Base-by-base conservation (phyloP, 1,140 invertebrate species). In the Zaprionus lachaisei region DNA sequence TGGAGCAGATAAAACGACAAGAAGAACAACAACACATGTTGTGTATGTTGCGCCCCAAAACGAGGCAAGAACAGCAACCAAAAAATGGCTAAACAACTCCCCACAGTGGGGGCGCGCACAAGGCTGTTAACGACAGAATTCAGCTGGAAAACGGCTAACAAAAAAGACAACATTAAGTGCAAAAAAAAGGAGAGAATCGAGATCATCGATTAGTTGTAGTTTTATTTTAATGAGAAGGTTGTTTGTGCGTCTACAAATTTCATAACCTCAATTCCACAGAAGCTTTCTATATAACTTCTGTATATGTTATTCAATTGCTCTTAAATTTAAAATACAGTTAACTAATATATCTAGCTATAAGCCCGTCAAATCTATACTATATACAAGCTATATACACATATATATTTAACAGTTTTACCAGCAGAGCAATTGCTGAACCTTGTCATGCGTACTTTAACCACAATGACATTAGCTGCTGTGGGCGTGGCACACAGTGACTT, bases 41-140 rank as follows among this genome's bases (percentile, higher is more conserved):
- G 28, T 26, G 47, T 65, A 68, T 68, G 65, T 63, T 70, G 51
- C 49, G 71, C 44, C 63, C 49, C 26, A 20, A 51, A 51, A 51
- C 9, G 17, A 49, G 44, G 17, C 44, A 47, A 20, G n/a, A 17
- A 22, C 3, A 12, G n/a, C 1, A 17, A 9, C 5, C 5, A 51
- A 51, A 51, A 51, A 51, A 51, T 22, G 17, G 20, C 47, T 20
- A 20, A 49, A 49, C 47, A 49, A 49, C 17, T 51, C 4, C 47
- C 20, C 47, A 14, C 47, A 51, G 47, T 51, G 47, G 47, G 47
- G 47, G 47, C 47, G 47, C 22, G 4, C 12, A 11, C 37, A 47
- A 17, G 41, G n/a, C 41, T 47, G 47, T 51, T 51, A 51, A 51
- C 20, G 11, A 51, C 47, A 51, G 20, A 22, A 47, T 47, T 47